A percentile compares a stretch with the other conserved stretches of the same genome.
These are phyloP conservation scores for Cyanocitta stelleri DNA, from an alignment of 2,113 vertebrate genomes.

Conservation along the genomic window DNA sequence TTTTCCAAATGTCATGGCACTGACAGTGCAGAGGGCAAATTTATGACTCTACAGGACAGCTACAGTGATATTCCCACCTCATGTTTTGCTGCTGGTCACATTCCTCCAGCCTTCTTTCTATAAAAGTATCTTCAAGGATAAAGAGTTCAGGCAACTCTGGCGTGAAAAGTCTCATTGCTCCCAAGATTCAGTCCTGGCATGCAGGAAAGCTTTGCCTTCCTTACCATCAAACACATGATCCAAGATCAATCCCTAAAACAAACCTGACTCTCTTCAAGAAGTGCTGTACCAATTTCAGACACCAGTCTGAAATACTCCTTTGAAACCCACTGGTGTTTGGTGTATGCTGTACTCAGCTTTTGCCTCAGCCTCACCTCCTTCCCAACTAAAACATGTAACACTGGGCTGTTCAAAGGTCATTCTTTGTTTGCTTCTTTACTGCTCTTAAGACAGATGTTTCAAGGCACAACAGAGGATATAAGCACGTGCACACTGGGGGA, in stretches of 20 bases:
- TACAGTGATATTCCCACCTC: background rate
- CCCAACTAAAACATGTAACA: background rate
- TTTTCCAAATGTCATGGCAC: background rate
- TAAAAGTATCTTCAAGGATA: background rate
- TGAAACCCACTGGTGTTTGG: background rate
- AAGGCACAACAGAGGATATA: background rate
- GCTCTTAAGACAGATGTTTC: conserved; percentile 1
- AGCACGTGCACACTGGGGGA: background rate
- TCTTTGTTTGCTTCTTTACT: background rate
- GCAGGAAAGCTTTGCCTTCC: background rate
- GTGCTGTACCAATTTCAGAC: background rate
- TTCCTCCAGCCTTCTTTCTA: background rate
- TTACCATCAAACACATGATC: background rate
- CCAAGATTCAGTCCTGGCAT: background rate
- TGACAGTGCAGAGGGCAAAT: background rate
- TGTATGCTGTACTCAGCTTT: background rate
- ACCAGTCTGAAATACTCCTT: background rate
- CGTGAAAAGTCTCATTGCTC: background rate
- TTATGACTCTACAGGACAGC: background rate
- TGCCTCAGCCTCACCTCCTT: background rate
- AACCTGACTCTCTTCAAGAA: background rate
- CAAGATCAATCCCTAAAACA: background rate
- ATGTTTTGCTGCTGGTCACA: background rate
- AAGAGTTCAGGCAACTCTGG: background rate
- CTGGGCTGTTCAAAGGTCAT: background rate